Conservation (phyloP, 2,797 vertebrate species). For the Etheostoma perlongum region DNA sequence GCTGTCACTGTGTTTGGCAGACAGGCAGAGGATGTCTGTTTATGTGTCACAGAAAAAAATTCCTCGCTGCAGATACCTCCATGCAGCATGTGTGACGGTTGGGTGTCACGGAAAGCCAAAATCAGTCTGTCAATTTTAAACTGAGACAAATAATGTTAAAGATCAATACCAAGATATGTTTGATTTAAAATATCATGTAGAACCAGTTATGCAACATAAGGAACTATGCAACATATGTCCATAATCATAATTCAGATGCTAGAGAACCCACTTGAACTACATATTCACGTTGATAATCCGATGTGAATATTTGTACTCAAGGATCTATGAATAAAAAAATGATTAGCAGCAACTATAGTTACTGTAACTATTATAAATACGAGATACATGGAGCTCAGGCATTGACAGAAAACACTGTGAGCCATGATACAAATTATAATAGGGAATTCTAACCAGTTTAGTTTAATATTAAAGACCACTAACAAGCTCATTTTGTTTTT, state of each 20-base stretch:
- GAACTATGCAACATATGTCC: neutral
- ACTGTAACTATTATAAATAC: constrained; percentile 27
- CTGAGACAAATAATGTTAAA: constrained; percentile 10
- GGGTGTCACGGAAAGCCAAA: constrained; percentile 44
- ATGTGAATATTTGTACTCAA: constrained; percentile 7
- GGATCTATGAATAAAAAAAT: constrained; percentile 40
- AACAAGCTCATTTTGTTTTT: constrained; percentile 73
- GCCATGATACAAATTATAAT: constrained; percentile 55
- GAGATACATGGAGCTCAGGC: constrained; percentile 43
- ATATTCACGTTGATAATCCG: neutral
- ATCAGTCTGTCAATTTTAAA: constrained; percentile 27
- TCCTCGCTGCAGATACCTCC: constrained; percentile 55
- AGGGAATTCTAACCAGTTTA: constrained; percentile 66
- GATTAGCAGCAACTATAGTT: constrained; percentile 50
- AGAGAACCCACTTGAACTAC: neutral
- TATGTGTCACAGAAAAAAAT: constrained; percentile 71
- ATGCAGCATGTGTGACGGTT: constrained; percentile 62
- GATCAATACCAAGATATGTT: constrained; percentile 20
- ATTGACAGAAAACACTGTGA: constrained; percentile 50
- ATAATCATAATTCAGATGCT: neutral
- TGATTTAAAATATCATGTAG: constrained; percentile 15
- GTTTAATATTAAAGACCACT: constrained; percentile 69
- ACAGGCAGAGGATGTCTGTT: constrained; percentile 69
- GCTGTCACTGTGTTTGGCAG: constrained; percentile 79
- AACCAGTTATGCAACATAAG: neutral